These are phyloP conservation scores for Tenthredo scrophulariae DNA, from an alignment of 2,888 invertebrate species.

Conservation along the genomic window DNA sequence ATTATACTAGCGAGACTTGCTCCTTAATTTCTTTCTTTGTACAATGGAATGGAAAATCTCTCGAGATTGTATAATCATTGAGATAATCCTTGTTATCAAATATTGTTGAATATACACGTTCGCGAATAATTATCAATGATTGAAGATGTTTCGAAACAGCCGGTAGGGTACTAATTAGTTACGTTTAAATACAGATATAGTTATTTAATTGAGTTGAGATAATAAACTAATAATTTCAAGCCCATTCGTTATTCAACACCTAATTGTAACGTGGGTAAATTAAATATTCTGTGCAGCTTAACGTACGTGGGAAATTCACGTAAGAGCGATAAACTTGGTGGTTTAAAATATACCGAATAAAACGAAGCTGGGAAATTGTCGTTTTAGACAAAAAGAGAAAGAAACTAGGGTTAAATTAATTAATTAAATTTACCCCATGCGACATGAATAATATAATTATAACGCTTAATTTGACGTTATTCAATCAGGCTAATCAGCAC, in stretches of 20 bases:
- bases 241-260: background rate
- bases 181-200: background rate
- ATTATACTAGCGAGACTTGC: too few relatives aligned
- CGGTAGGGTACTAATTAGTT: background rate
- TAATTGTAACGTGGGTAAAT: background rate
- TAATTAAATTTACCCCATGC: background rate
- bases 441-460: slow-evolving; percentile 1
- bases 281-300: slow-evolving; percentile 4
- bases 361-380: background rate
- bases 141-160: background rate
- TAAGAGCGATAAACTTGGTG: background rate
- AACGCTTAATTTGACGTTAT: background rate
- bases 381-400: background rate
- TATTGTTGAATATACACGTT: background rate
- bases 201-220: background rate
- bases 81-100: background rate
- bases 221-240: slow-evolving; percentile 1
- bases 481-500: background rate
- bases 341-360: background rate
- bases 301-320: background rate
- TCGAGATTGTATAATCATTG: background rate
- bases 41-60: background rate
- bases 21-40: too few relatives aligned
- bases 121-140: background rate
- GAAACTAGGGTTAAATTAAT: background rate